Percentiles rank a stretch among this genome's conserved stretches.
These are phyloP conservation scores for Daubentonia madagascariensis DNA, from an alignment of 2,113 vertebrate genomes.

Conservation along the genomic window DNA sequence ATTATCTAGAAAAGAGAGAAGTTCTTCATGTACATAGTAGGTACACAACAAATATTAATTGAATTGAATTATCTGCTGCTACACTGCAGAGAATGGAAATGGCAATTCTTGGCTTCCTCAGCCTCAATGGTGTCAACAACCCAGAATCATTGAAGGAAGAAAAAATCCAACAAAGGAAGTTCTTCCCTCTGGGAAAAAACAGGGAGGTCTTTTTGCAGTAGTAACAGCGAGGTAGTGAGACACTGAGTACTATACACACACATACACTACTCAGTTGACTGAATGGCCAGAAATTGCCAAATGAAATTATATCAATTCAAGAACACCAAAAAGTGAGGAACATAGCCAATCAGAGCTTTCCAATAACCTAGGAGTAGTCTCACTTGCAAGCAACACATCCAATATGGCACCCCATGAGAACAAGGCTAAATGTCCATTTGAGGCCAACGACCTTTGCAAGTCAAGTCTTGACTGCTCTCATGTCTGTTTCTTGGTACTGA, in stretches of 20 bases:
- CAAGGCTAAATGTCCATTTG: background rate
- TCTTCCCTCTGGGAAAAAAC: background rate
- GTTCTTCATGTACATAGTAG: background rate
- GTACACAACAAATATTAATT: background rate
- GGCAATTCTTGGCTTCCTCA: background rate
- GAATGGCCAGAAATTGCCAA: background rate
- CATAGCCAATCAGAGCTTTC: background rate
- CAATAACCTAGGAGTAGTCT: background rate
- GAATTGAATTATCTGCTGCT: background rate
- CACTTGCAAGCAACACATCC: background rate
- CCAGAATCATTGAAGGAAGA: background rate
- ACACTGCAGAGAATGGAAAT: background rate
- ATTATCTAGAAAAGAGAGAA: slow-evolving; percentile 78
- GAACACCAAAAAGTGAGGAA: background rate
- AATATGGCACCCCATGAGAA: background rate
- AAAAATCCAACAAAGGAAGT: background rate
- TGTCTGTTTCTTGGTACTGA: background rate
- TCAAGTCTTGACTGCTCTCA: background rate
- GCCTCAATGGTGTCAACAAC: background rate
- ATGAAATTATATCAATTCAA: background rate
- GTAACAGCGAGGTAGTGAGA: background rate
- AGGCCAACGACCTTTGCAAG: background rate
- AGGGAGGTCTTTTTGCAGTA: background rate
- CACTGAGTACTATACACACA: accelerated
- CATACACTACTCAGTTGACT: background rate